Conservation (phyloP, 2,113 vertebrate species). For the Gila orcuttii region DNA sequence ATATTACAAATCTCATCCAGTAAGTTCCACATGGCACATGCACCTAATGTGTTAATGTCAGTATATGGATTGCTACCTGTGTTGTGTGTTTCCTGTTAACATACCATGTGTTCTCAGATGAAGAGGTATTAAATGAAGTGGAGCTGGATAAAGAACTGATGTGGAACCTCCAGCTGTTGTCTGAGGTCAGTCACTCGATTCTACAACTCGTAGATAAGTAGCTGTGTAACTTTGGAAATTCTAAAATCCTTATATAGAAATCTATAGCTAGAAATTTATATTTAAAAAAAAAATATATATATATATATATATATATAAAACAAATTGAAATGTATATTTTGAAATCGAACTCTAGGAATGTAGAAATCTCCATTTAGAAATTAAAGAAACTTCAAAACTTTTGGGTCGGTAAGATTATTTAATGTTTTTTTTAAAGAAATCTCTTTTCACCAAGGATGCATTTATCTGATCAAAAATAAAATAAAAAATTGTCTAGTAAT, state of each 20-base stretch:
- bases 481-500: not conserved
- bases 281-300: not conserved
- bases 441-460: not conserved
- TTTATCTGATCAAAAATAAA: not conserved
- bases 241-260: not conserved
- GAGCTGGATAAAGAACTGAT: slow-evolving; percentile 96
- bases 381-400: not conserved
- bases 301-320: too few relatives aligned
- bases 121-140: slow-evolving; percentile 91
- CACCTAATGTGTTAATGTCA: not conserved
- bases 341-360: not conserved
- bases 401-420: not conserved
- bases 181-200: slow-evolving; percentile 82
- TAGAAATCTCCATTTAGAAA: not conserved
- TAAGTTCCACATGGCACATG: slow-evolving; percentile 79
- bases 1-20: slow-evolving; percentile 91
- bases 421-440: not conserved
- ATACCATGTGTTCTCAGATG: slow-evolving; percentile 78
- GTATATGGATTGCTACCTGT: not conserved
- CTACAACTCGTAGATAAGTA: not conserved
- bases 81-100: slow-evolving; percentile 21
- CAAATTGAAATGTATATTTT: too few relatives aligned
- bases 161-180: slow-evolving; percentile 96
- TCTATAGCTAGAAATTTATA: not conserved
- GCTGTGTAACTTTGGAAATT: not conserved